Evolutionary conservation across 2,797 vertebrate species (phyloP), one percentile per base, ranked within the genome.

Genomic region (Thaleichthys pacificus): DNA sequence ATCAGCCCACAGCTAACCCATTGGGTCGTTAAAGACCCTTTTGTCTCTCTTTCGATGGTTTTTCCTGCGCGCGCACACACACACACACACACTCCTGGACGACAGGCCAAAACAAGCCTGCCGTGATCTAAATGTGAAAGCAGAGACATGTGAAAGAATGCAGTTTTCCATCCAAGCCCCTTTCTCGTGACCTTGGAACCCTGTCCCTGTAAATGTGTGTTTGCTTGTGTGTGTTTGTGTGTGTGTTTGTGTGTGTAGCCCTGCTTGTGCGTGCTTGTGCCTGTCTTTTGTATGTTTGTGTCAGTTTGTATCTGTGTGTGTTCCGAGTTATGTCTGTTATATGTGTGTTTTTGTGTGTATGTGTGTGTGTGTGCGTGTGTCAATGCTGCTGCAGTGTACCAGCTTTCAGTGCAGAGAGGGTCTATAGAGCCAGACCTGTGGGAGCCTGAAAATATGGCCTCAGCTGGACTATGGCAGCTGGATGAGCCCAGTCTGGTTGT

Each of bases 91-190:
- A n/a, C 62, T 35, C 61, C 4, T n/a, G 19, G 15, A 54, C 64
- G 49, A 80, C 71, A 67, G 73, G 74, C 87, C 86, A 88, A 89
- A 90, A 86, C 80, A 89, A 90, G 84, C 80, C 71, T 74, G 77
- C 86, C 78, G 81, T 85, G 84, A 85, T 88, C 69, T 77, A 89
- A 86, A 89, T 90, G 84, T 88, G 88, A 92, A 92, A 92, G 81
- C 77, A 91, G 89, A 88, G 86, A 91, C 90, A 90, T 92, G 90
- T 87, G 89, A 93, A 94, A 93, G 91, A 92, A 93, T 93, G 90
- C 86, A 56, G 81, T 91, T 91, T 92, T 92, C 91, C 90, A 84
- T 92, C 84, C 90, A 89, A 88, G 85, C 57, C 71, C 84, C 77
- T 78, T 87, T 91, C 84, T 89, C 77, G 74, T 91, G 90, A 92